Percentiles rank a stretch among this genome's conserved stretches.
These are phyloP conservation scores for Tetanocera ferruginea DNA, from an alignment of 2,888 invertebrate genomes.

Conservation along the genomic window DNA sequence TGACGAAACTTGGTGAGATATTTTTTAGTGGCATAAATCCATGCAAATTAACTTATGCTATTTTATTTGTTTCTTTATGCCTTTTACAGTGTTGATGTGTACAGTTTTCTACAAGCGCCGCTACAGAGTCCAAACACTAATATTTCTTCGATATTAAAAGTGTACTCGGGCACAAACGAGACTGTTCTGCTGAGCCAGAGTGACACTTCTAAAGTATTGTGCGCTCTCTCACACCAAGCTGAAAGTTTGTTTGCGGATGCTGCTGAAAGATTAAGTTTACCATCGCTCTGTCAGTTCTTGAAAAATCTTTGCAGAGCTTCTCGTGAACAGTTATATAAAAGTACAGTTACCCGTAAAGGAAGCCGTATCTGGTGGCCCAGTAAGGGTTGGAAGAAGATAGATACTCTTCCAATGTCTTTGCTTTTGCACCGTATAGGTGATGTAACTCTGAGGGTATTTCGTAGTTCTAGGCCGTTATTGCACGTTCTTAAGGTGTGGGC, in stretches of 20 bases:
- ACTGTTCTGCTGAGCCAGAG: constrained; percentile 78
- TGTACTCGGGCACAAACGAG: constrained; percentile 68
- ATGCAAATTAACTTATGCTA: too few species aligned
- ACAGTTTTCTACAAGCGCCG: constrained; percentile 83
- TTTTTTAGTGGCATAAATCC: too few species aligned
- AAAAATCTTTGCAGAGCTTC: constrained; percentile 88
- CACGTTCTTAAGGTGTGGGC: constrained; percentile 96
- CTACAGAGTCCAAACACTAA: constrained; percentile 75
- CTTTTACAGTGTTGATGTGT: constrained; percentile 81
- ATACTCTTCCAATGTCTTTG: constrained; percentile 72
- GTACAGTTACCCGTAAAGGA: constrained; percentile 70
- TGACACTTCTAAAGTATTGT: constrained; percentile 89
- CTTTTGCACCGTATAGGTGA: constrained; percentile 89
- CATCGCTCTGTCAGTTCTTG: constrained; percentile 86
- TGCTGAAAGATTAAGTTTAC: constrained; percentile 87
- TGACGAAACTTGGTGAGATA: constrained; percentile 81
- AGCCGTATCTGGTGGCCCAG: constrained; percentile 70
- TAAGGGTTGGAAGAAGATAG: constrained; percentile 69
- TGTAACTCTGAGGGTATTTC: constrained; percentile 87
- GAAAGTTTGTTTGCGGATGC: constrained; percentile 93
- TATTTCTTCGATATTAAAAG: constrained; percentile 68
- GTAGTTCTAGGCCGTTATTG: constrained; percentile 87
- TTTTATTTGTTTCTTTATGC: background rate
- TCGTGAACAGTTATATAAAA: constrained; percentile 76
- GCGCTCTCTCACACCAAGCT: constrained; percentile 89